Evolutionary conservation across 2,888 invertebrate genomes (phyloP).

Genomic region (Cephus sareptanus): DNA sequence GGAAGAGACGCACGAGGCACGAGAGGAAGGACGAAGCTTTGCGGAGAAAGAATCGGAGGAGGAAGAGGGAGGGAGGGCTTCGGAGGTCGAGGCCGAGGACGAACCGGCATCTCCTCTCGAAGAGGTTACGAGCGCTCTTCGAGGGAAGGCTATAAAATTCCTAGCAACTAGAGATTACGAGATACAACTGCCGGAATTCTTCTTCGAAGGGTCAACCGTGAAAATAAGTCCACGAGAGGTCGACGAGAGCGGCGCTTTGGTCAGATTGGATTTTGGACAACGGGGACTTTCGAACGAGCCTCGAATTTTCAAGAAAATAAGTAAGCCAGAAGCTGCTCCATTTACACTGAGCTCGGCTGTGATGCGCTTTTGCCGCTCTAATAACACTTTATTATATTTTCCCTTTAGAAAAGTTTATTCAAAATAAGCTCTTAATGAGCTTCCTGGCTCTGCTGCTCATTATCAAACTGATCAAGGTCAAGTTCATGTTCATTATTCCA

Average conservation of each 20-base stretch:
- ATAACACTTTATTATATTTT: not conserved
- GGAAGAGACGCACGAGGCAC: slow-evolving; percentile 51
- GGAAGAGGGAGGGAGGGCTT: slow-evolving; percentile 41
- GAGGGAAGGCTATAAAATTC: slow-evolving; percentile 78
- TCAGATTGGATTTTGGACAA: slow-evolving; percentile 78
- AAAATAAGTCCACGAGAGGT: slow-evolving; percentile 80
- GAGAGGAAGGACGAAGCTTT: slow-evolving; percentile 35
- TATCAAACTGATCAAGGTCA: slow-evolving; percentile 82
- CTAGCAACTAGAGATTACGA: slow-evolving; percentile 83
- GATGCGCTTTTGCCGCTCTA: slow-evolving; percentile 3
- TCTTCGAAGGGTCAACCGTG: slow-evolving; percentile 80
- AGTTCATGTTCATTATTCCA: slow-evolving; percentile 83
- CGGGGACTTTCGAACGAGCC: slow-evolving; percentile 66
- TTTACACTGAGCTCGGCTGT: not conserved
- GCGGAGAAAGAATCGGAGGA: slow-evolving; percentile 50
- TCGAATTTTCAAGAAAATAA: slow-evolving; percentile 77
- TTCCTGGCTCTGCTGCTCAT: slow-evolving; percentile 81
- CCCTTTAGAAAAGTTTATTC: slow-evolving; percentile 79
- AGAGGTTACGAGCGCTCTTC: slow-evolving; percentile 79
- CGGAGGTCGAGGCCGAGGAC: slow-evolving; percentile 39
- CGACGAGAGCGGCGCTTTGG: slow-evolving; percentile 78
- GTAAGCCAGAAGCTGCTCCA: slow-evolving; percentile 66
- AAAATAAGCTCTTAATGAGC: slow-evolving; percentile 79
- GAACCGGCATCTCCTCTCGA: slow-evolving; percentile 72
- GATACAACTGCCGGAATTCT: slow-evolving; percentile 76